Evolutionary conservation across 2,888 invertebrate species (phyloP).

Genomic region (Tricholauxania praeusta): DNA sequence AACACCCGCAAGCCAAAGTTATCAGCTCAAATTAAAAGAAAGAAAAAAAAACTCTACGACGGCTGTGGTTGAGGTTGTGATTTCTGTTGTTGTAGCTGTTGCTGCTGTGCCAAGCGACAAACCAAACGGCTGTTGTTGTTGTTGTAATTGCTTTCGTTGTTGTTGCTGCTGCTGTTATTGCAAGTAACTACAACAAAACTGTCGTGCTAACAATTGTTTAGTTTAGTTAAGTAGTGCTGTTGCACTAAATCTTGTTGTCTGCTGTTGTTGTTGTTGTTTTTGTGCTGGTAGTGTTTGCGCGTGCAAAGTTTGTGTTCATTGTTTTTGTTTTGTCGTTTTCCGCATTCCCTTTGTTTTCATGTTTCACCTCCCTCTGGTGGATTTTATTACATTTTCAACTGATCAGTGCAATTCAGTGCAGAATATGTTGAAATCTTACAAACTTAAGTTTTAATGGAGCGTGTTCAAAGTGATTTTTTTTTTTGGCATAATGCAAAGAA

Average conservation of each 20-base stretch:
- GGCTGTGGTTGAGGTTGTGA: conserved; percentile 13
- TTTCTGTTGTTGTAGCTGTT: background rate
- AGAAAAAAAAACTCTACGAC: background rate
- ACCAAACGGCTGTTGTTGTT: background rate
- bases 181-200: background rate
- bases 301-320: conserved; percentile 36
- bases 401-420: too few species aligned
- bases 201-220: conserved; percentile 1
- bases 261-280: background rate
- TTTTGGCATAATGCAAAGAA: conserved; percentile 4
- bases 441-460: background rate
- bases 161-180: background rate
- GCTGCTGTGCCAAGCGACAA: too few species aligned
- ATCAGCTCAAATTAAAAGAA: conserved; percentile 17
- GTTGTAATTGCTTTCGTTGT: background rate
- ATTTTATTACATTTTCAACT: too few species aligned
- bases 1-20: conserved; percentile 25
- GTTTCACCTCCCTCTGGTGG: too few species aligned
- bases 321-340: conserved; percentile 22
- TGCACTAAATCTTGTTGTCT: background rate
- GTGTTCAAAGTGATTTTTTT: background rate
- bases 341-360: too few species aligned
- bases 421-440: too few species aligned
- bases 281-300: conserved; percentile 8
- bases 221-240: conserved; percentile 31